Evolutionary conservation across 2,113 vertebrate species (phyloP).

Genomic region (Egretta garzetta): DNA sequence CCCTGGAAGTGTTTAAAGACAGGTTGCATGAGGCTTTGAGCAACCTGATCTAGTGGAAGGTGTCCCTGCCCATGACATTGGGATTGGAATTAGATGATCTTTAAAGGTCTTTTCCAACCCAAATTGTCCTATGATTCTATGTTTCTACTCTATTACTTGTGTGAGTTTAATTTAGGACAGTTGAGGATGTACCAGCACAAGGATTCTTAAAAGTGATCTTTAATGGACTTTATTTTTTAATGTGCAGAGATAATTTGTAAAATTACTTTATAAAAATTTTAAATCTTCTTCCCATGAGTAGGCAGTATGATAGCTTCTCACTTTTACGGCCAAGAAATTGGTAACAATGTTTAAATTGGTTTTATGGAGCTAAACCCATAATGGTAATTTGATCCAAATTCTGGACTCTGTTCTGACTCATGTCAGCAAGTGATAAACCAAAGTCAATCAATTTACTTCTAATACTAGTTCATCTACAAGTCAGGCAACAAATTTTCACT

Average conservation of each 20-base stretch:
- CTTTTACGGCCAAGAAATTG: background rate
- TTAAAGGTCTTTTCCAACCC: background rate
- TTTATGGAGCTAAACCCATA: background rate
- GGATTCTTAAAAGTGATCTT: background rate
- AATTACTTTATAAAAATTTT: background rate
- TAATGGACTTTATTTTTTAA: background rate
- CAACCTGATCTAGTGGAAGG: background rate
- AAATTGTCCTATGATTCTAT: background rate
- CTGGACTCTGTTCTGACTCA: background rate
- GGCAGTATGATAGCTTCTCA: background rate
- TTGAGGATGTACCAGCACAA: background rate
- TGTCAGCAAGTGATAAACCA: background rate
- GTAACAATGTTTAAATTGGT: background rate
- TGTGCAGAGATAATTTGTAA: background rate
- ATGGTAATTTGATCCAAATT: background rate
- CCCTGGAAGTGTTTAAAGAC: background rate
- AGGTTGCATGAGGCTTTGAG: background rate
- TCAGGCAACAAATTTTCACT: background rate
- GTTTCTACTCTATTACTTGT: background rate
- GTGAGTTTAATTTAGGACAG: background rate
- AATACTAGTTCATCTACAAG: background rate
- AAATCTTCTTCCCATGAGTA: background rate
- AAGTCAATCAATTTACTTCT: background rate
- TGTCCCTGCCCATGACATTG: too few species aligned
- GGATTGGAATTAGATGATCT: background rate